Evolutionary conservation across 1,140 invertebrate genomes (phyloP), one percentile per base, ranked within the genome.

Genomic region (Megalopta genalis): DNA sequence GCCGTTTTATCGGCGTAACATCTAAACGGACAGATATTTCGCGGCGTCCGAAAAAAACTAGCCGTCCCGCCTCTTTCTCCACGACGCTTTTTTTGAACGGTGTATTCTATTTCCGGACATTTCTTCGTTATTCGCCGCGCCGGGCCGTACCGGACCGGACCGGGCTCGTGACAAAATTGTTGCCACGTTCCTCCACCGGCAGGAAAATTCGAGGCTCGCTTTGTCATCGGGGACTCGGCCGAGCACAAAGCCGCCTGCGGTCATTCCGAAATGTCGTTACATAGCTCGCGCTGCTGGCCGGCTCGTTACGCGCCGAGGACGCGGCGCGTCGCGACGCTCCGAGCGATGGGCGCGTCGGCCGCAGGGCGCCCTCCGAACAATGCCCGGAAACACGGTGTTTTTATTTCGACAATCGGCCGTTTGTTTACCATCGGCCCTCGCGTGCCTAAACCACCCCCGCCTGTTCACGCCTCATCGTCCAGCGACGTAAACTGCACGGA

Each of bases 1-100:
- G 37, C 67, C 72, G 73, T 83, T 84, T 83, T 76, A 83, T 83
- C 76, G 42, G 57, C 10, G 10, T 37, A 59, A 32, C 72, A 74
- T 71, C 64, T 72, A 80, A 69, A 57, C 68, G 71, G 18, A 37
- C 76, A 64, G 62, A 84, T 83, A 84, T 79, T 74, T 14, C 5
- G 25, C 42, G 14, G 49, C 49, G 32, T 0, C 7, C 37, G 14
- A 2, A 1, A 5, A 60, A 72, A 54, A n/a, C n/a, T n/a, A n/a
- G n/a, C 64, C 37, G 2, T 12, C 52, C 12, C 14, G 1, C 6
- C 32, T 12, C n/a, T 54, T 52, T 27, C 21, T 49, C 25, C 14
- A 2, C 32, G 6, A 3, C 16, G 37, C 18, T 37, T 12, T 71
- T 42, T 71, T 54, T 23, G 18, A 5, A 21, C 14, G 12, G 5